These are phyloP conservation scores for Falco berigora DNA, from an alignment of 2,797 vertebrate genomes.

Conservation along the genomic window DNA sequence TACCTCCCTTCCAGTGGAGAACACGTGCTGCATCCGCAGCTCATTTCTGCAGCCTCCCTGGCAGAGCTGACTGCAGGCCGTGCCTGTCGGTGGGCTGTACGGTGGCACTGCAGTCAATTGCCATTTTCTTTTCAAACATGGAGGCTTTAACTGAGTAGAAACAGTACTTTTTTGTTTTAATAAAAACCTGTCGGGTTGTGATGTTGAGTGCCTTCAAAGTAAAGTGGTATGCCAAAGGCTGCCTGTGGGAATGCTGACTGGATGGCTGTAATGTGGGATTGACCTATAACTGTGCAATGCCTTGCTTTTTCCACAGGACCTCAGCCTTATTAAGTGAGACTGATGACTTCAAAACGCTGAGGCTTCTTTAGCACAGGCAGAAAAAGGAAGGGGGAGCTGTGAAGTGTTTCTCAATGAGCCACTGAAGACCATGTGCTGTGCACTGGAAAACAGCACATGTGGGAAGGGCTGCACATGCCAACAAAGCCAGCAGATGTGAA, in stretches of 20 bases:
- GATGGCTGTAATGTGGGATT: background rate
- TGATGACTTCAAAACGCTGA: background rate
- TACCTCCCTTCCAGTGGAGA: background rate
- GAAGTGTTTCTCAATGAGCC: background rate
- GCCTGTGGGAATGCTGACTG: background rate
- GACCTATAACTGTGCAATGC: background rate
- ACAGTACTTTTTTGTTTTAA: background rate
- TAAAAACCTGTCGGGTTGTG: background rate
- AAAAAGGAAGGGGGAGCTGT: background rate
- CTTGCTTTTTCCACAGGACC: background rate
- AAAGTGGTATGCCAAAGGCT: background rate
- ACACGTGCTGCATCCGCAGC: background rate
- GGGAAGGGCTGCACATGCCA: background rate
- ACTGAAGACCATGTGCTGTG: background rate
- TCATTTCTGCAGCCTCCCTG: background rate
- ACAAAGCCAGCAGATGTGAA: background rate
- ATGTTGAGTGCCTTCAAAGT: background rate
- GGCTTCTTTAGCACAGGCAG: background rate
- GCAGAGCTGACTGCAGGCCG: background rate
- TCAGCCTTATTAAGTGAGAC: background rate
- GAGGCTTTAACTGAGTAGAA: background rate
- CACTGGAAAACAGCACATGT: background rate
- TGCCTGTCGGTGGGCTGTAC: background rate
- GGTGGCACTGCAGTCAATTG: background rate
- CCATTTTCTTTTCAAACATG: background rate